A percentile compares a stretch with the other conserved stretches of the same genome.
phyloP scores from a whole-genome alignment of 2,113 vertebrate genomes.

The Seriola rivoliana region DNA sequence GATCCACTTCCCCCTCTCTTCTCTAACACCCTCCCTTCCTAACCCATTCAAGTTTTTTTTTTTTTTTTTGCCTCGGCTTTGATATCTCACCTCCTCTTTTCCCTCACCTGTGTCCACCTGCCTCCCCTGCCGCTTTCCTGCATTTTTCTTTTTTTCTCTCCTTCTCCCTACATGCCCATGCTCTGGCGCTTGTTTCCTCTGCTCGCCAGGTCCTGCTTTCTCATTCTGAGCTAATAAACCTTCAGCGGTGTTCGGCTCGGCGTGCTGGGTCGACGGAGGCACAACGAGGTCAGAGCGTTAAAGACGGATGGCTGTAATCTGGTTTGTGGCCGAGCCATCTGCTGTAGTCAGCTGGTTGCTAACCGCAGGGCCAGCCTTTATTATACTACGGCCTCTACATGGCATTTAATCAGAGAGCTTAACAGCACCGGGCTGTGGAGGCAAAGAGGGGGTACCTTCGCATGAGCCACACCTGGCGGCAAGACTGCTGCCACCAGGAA shows the following conservation, averaged over 20 bases:
- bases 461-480: conserved; percentile 51
- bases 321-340: conserved; percentile 79
- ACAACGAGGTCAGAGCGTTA: conserved; percentile 78
- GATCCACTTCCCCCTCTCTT: not conserved
- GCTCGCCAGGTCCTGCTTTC: conserved; percentile 40
- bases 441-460: conserved; percentile 24
- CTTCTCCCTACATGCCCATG: not conserved
- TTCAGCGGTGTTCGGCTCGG: conserved; percentile 37
- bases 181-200: conserved; percentile 8
- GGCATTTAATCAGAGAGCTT: conserved; percentile 74
- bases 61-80: not conserved
- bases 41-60: not conserved
- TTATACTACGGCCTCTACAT: conserved; percentile 57
- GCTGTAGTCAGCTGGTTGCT: conserved; percentile 78
- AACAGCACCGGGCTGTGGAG: conserved; percentile 46
- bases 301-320: conserved; percentile 81
- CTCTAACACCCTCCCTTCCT: not conserved
- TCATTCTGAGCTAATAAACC: conserved; percentile 68
- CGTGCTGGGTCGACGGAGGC: conserved; percentile 49
- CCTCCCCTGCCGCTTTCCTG: not conserved
- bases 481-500: conserved; percentile 3
- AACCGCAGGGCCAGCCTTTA: conserved; percentile 68
- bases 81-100: conserved; percentile 11
- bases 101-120: conserved; percentile 19
- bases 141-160: not conserved